Evolutionary conservation across 2,888 invertebrate species (phyloP).

Genomic region (Agelastica alni): DNA sequence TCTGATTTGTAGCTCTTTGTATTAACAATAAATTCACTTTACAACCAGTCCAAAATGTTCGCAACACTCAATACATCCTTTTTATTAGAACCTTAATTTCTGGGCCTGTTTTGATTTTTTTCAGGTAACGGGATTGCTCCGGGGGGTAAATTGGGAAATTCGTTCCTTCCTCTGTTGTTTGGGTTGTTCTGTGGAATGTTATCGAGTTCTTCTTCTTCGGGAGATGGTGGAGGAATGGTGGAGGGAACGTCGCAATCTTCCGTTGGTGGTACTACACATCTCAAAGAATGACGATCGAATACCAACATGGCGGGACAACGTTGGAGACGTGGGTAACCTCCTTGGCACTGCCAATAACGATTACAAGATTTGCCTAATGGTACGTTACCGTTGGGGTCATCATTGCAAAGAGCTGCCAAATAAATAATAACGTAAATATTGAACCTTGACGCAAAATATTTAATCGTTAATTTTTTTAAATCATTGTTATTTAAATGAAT

Average conservation of each 20-base stretch:
- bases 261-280: constrained; percentile 88
- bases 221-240: constrained; percentile 69
- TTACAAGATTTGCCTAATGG: constrained; percentile 91
- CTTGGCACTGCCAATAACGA: constrained; percentile 93
- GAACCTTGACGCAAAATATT: neutral
- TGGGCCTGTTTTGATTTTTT: constrained; percentile 42
- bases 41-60: too few species aligned
- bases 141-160: constrained; percentile 52
- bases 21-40: constrained; percentile 6
- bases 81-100: constrained; percentile 26
- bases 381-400: constrained; percentile 89
- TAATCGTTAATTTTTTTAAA: neutral
- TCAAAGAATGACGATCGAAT: constrained; percentile 77
- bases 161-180: constrained; percentile 33
- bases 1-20: too few species aligned
- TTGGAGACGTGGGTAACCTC: constrained; percentile 89
- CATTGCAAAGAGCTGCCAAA: constrained; percentile 82
- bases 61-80: constrained; percentile 9
- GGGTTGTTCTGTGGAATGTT: constrained; percentile 52
- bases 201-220: constrained; percentile 53
- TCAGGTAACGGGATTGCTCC: constrained; percentile 54
- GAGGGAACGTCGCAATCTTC: constrained; percentile 87
- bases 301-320: constrained; percentile 90
- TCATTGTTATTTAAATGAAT: constrained; percentile 12
- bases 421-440: neutral